phyloP scores from a whole-genome alignment of 2,888 invertebrate genomes.

The Drosophila picticornis region DNA sequence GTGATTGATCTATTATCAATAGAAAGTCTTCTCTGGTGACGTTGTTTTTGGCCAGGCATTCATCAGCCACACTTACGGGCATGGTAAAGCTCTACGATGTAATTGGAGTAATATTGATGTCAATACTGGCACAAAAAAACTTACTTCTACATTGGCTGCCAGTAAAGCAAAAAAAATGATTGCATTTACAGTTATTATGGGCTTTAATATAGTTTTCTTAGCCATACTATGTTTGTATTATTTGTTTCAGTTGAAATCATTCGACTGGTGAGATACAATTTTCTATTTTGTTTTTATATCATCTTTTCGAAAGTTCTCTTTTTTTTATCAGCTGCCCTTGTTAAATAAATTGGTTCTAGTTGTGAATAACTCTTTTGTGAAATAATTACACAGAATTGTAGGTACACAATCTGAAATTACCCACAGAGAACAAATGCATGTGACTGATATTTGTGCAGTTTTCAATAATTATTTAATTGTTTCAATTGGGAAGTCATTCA shows the following conservation, averaged over 20 bases:
- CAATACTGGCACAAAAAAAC: background rate
- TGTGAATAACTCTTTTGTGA: background rate
- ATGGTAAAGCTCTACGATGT: conserved; percentile 9
- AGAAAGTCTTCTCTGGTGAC: background rate
- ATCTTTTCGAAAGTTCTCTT: background rate
- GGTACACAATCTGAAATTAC: background rate
- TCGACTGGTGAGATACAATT: background rate
- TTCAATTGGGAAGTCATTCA: background rate
- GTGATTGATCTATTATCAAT: conserved; percentile 2
- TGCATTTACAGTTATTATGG: background rate
- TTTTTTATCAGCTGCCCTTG: background rate
- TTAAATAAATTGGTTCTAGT: background rate
- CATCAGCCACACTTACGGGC: background rate
- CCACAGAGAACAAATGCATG: background rate
- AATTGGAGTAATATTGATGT: background rate
- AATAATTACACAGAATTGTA: background rate
- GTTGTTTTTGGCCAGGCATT: conserved; percentile 9
- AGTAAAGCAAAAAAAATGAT: background rate
- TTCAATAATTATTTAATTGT: background rate
- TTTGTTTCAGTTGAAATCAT: background rate
- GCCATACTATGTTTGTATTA: background rate
- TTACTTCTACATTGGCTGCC: conserved; percentile 14
- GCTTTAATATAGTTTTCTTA: background rate
- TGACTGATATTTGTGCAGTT: background rate
- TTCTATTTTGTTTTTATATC: background rate